A percentile compares a stretch with the other conserved stretches of the same genome.
These are phyloP conservation scores for Corvus moneduloides DNA, from an alignment of 2,113 vertebrate genomes.

Conservation along the genomic window DNA sequence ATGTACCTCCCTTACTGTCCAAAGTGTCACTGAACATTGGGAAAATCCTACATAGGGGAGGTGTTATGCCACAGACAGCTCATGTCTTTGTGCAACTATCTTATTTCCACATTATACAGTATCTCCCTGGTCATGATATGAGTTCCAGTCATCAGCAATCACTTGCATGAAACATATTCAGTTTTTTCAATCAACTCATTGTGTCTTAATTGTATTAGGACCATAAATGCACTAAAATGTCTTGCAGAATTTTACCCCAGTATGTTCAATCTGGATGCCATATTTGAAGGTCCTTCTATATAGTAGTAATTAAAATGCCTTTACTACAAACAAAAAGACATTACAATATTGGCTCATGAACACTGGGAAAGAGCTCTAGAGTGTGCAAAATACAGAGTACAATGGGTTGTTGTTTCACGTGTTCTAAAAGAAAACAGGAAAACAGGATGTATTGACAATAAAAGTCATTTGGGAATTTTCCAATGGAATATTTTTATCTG, in stretches of 20 bases:
- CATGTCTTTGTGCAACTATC: not conserved
- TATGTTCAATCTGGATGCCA: not conserved
- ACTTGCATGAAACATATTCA: not conserved
- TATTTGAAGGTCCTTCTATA: not conserved
- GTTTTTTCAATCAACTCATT: not conserved
- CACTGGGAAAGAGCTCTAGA: not conserved
- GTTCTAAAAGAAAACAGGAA: not conserved
- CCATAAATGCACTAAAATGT: not conserved
- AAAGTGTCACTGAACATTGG: not conserved
- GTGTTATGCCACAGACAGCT: not conserved
- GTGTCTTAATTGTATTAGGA: not conserved
- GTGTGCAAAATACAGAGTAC: not conserved
- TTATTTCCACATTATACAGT: not conserved
- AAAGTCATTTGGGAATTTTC: constrained; percentile 10
- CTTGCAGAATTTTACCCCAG: not conserved
- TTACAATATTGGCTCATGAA: not conserved
- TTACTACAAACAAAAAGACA: not conserved
- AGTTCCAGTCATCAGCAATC: not conserved
- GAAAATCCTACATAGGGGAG: not conserved
- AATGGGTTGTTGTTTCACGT: not conserved
- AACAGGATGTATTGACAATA: not conserved
- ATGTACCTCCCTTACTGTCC: not conserved
- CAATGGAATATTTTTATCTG: not conserved
- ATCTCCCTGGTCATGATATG: not conserved
- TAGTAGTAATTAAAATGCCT: not conserved